Evolutionary conservation across 2,797 vertebrate genomes (phyloP).

Genomic region (Trachops cirrhosus): DNA sequence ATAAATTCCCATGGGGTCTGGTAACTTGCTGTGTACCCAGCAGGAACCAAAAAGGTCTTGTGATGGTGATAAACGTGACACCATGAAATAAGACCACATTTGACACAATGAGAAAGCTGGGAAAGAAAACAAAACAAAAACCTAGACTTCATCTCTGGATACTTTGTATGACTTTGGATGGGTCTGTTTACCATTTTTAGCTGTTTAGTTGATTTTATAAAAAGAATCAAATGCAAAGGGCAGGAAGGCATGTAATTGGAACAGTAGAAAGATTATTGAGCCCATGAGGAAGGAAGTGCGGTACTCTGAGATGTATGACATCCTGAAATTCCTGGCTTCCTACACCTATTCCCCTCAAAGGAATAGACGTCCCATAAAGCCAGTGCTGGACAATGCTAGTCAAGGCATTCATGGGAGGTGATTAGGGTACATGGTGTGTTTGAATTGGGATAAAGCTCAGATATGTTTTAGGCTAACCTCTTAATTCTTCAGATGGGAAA

Average conservation of each 20-base stretch:
- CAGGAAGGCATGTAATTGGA: background rate
- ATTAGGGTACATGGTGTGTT: background rate
- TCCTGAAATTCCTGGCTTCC: background rate
- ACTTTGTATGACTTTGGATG: constrained; percentile 8
- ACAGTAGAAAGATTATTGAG: background rate
- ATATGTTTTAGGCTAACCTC: constrained; percentile 15
- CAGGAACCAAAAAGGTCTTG: constrained; percentile 55
- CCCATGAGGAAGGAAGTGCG: background rate
- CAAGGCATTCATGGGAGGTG: background rate
- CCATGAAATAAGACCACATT: constrained; percentile 40
- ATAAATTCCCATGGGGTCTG: constrained; percentile 57
- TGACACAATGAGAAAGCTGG: constrained; percentile 28
- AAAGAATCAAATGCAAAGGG: background rate
- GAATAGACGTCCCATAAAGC: background rate
- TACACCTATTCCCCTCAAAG: background rate
- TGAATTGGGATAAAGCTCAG: background rate
- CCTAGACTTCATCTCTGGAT: background rate
- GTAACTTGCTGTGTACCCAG: constrained; percentile 55
- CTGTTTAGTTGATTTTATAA: background rate
- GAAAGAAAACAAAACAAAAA: constrained; percentile 42
- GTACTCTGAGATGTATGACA: background rate
- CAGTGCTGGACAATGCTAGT: background rate
- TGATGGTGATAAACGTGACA: constrained; percentile 59
- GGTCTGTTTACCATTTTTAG: background rate
- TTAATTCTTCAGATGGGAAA: constrained; percentile 40